Evolutionary conservation across 2,888 invertebrate genomes (phyloP), one percentile per base, ranked within the genome.

Genomic region (Drosophila limbata): DNA sequence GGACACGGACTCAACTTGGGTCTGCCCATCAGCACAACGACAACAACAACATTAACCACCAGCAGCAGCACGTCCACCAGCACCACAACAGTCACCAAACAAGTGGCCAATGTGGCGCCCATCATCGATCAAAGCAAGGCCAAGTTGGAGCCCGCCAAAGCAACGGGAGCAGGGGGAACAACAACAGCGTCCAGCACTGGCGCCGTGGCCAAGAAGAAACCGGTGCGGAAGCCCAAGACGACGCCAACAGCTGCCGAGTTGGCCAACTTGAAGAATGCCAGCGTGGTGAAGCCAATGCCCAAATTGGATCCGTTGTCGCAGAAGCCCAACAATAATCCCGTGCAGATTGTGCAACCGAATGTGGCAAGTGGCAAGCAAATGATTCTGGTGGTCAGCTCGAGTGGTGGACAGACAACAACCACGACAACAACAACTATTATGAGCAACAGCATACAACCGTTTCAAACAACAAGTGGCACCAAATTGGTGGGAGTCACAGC

Each of bases 91-190:
- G 82, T 88, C 21, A 90, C 91, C 15, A 92, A 92, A 40, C 93
- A 92, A 71, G 91, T 92, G 56, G 92, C 92, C 8, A 92, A 92
- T 81, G 92, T 92, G 17, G 92, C 92, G 10, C 92, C 92, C 19
- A 92, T 92, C 15, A 92, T 92, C n/a, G 92, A 92, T 60, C 91
- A 92, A 21, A 93, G 92, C 61, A 92, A 93, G 75, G 92, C 92
- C 3, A 91, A 81, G 28, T 72, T 71, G 77, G 91, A 80, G 77
- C 90, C 73, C 11, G 82, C 59, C 47, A 80, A 79, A 45, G 35
- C 48, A 0, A 40, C 61, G 0, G 62, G 44, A 6, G 68, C 68
- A 0, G 47, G 19, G 19, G 19, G 63, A 0, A 25, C 55, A 40
- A 71, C 85, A 50, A 80, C 61, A 5, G 47, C 89, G 40, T 44